Evolutionary conservation across 1,140 invertebrate genomes (phyloP).

Genomic region (Eupristina koningsbergeri): DNA sequence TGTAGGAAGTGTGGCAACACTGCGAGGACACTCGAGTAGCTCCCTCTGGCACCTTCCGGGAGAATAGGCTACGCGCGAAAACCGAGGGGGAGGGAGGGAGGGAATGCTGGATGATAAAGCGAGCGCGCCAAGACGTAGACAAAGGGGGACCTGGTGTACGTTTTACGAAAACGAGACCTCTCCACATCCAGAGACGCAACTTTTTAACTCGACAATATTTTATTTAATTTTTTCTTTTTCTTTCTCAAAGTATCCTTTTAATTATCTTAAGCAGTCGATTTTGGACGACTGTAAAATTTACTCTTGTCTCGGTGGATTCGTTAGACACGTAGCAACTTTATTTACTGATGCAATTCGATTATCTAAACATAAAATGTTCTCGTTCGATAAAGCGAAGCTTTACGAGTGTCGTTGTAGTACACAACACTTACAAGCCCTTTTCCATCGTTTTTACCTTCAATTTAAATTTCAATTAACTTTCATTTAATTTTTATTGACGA

Average conservation of each 20-base stretch:
- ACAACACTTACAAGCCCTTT: too few species aligned
- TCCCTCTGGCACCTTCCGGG: conserved; percentile 44
- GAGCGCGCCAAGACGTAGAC: conserved; percentile 36
- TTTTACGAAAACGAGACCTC: conserved; percentile 28
- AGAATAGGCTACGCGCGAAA: conserved; percentile 57
- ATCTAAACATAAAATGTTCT: not conserved
- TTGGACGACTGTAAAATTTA: too few species aligned
- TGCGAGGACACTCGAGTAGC: conserved; percentile 66
- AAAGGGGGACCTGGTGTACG: conserved; percentile 29
- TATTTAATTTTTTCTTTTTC: too few species aligned
- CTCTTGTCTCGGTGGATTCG: too few species aligned
- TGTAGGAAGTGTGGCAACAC: conserved; percentile 69
- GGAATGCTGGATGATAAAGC: conserved; percentile 35
- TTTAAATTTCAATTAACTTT: not conserved
- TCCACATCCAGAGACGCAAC: too few species aligned
- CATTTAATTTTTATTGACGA: not conserved
- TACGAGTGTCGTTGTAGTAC: not conserved
- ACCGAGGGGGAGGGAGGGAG: conserved; percentile 51
- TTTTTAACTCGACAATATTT: too few species aligned
- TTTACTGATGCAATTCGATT: not conserved
- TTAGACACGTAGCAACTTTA: too few species aligned
- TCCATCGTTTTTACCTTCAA: not conserved
- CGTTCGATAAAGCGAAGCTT: not conserved
- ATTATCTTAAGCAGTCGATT: too few species aligned
- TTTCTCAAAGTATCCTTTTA: too few species aligned